phyloP scores from a whole-genome alignment of 2,797 vertebrate species.

The Prunella strophiata region DNA sequence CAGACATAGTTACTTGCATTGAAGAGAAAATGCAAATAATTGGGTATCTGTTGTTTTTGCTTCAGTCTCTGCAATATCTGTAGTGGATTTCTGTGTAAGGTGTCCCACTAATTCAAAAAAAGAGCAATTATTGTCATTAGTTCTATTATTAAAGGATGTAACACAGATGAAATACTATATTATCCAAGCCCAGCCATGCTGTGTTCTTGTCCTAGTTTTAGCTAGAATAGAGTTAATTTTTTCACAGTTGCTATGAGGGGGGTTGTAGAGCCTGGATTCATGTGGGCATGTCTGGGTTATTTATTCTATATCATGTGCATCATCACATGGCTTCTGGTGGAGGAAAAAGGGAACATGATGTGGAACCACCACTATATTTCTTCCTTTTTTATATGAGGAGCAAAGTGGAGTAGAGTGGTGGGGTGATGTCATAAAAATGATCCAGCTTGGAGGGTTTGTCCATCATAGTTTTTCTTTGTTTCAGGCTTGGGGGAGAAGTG shows the following conservation, averaged over 20 bases:
- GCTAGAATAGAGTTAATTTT: neutral
- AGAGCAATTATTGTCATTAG: neutral
- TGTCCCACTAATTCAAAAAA: neutral
- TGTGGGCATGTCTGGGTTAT: neutral
- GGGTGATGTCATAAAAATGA: neutral
- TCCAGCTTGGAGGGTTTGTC: neutral
- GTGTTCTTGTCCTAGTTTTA: neutral
- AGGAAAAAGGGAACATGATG: neutral
- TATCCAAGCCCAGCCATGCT: neutral
- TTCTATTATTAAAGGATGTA: neutral
- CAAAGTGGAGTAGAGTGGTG: fast-evolving
- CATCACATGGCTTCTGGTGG: neutral
- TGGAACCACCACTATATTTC: neutral
- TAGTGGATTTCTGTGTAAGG: neutral
- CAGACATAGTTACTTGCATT: neutral
- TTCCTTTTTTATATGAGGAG: neutral
- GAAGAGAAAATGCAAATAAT: neutral
- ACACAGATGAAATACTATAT: neutral
- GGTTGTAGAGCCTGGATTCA: neutral
- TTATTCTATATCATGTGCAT: neutral
- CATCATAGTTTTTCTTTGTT: neutral
- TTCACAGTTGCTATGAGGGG: neutral
- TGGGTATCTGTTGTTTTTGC: neutral
- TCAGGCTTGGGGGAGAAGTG: neutral
- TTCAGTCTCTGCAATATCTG: neutral